Evolutionary conservation across 2,797 vertebrate species (phyloP).

Genomic region (Platyrinchus mystaceus): DNA sequence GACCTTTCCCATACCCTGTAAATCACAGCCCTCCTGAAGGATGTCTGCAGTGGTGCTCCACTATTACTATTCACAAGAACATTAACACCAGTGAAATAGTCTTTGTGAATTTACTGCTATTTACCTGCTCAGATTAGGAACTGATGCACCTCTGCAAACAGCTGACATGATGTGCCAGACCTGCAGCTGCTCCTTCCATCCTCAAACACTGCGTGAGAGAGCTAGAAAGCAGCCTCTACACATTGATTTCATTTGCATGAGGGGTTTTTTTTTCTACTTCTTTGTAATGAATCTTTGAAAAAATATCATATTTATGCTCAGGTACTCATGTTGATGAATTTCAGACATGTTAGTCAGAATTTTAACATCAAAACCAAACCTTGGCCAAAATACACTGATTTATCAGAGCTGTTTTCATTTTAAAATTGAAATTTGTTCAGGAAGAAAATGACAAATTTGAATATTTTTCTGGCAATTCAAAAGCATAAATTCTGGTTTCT

Average conservation of each 20-base stretch:
- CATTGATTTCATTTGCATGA: neutral
- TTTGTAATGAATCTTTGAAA: neutral
- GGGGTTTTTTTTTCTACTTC: neutral
- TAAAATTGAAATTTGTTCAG: neutral
- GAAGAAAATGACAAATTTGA: neutral
- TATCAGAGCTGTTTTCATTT: neutral
- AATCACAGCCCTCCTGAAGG: slow-evolving; percentile 42
- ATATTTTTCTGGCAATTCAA: neutral
- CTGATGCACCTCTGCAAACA: neutral
- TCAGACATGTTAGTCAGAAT: neutral
- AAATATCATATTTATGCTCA: neutral
- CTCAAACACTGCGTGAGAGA: neutral
- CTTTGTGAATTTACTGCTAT: slow-evolving; percentile 49
- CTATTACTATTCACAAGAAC: slow-evolving; percentile 52
- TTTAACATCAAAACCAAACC: neutral
- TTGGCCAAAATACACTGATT: neutral
- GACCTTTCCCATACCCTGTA: slow-evolving; percentile 24
- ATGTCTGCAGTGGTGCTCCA: neutral
- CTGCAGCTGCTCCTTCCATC: neutral
- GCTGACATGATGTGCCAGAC: neutral
- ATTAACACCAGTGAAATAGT: slow-evolving; percentile 3
- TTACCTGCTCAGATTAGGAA: slow-evolving; percentile 24
- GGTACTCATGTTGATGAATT: neutral
- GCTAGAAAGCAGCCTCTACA: neutral
- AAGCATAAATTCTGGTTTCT: neutral